Evolutionary conservation across 92 coral and sea anemone species (phyloP).

Genomic region (Parazoanthus darwini): DNA sequence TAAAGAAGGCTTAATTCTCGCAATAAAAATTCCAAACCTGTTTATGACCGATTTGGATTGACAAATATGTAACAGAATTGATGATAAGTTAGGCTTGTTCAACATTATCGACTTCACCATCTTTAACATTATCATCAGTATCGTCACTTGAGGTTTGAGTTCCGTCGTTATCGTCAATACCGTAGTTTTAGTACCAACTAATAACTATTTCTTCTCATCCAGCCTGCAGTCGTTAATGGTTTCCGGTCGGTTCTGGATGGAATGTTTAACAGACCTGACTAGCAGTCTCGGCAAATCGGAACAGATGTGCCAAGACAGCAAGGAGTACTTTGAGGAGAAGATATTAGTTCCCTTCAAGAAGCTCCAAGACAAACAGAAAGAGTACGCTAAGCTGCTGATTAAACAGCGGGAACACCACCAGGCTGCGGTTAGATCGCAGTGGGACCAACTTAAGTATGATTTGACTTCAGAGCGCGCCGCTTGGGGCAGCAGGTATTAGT

Average conservation of each 20-base stretch:
- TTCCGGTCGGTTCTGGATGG: constrained; percentile 99
- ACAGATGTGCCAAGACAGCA: constrained; percentile 59
- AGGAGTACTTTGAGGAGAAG: constrained; percentile 58
- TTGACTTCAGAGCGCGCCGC: constrained; percentile 82
- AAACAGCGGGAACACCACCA: constrained; percentile 52
- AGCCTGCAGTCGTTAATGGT: constrained; percentile 79
- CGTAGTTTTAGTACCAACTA: neutral
- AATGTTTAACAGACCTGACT: constrained; percentile 86
- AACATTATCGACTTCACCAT: neutral
- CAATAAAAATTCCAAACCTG: no score
- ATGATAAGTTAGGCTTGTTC: neutral
- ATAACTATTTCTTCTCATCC: neutral
- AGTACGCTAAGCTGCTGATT: constrained; percentile 43
- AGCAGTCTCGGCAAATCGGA: constrained; percentile 64
- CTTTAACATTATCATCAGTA: neutral
- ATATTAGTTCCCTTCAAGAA: constrained; percentile 58
- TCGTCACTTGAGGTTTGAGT: neutral
- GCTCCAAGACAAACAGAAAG: constrained; percentile 67
- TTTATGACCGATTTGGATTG: no score
- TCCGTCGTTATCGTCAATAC: neutral
- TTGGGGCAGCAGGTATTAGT: constrained; percentile 91
- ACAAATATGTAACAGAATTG: neutral
- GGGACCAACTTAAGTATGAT: constrained; percentile 81
- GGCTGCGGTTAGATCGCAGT: constrained; percentile 54
- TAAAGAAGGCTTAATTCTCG: no score